These are phyloP conservation scores for Urocolius indicus DNA, from an alignment of 2,113 vertebrate genomes.

Conservation along the genomic window DNA sequence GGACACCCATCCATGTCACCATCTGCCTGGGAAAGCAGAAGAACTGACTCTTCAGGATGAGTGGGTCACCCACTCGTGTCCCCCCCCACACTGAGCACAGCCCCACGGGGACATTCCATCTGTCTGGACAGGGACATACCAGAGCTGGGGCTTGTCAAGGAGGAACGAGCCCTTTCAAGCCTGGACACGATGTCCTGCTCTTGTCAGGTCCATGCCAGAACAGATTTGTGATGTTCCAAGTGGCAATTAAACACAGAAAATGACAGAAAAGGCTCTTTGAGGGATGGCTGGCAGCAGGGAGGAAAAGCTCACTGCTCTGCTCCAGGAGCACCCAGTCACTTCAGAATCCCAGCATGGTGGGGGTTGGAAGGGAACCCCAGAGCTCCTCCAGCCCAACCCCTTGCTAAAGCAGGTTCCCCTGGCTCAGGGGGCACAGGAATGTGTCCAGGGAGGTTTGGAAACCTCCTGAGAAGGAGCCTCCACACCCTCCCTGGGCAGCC, in stretches of 20 bases:
- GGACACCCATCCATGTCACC: neutral
- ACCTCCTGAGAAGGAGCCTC: too few species aligned
- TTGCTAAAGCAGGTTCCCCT: too few species aligned
- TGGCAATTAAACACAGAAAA: neutral
- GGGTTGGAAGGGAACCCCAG: too few species aligned
- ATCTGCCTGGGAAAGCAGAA: neutral
- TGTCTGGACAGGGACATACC: neutral
- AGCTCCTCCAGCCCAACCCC: too few species aligned
- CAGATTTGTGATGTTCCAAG: neutral
- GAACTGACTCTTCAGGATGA: neutral
- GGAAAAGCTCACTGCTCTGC: accelerated
- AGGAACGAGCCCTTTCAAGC: neutral
- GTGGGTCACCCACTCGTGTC: neutral
- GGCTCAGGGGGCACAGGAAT: too few species aligned
- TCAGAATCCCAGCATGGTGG: too few species aligned
- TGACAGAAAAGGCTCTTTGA: accelerated
- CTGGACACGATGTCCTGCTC: neutral
- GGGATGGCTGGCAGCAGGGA: neutral
- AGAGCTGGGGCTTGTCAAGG: neutral
- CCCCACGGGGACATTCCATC: neutral
- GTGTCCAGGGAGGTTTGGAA: too few species aligned
- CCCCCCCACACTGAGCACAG: neutral
- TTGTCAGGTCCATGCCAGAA: neutral
- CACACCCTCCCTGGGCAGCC: too few species aligned
- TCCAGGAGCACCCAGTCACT: neutral